Percentiles rank a stretch among this genome's conserved stretches.
phyloP scores from a whole-genome alignment of 2,888 invertebrate species.

The Cyaniris semiargus region DNA sequence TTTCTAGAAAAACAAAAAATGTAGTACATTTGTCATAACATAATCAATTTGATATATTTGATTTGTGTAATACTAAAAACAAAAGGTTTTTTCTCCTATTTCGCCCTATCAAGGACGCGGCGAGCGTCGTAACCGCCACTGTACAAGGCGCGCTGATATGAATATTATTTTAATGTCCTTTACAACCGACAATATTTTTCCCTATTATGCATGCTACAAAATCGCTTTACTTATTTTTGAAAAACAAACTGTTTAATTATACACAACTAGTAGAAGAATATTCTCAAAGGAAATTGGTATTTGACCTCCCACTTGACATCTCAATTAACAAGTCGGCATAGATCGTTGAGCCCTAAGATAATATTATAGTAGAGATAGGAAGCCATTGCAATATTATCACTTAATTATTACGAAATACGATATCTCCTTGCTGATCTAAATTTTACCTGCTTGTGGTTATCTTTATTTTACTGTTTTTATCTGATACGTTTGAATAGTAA shows the following conservation, averaged over 20 bases:
- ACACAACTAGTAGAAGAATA: conserved; percentile 71
- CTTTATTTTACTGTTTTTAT: no score
- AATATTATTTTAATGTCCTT: no score
- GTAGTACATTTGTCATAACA: no score
- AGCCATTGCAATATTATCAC: not conserved
- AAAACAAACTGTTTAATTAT: conserved; percentile 38
- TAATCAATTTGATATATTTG: no score
- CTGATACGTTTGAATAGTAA: no score
- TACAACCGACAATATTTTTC: not conserved
- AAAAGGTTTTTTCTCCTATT: no score
- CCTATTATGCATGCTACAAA: not conserved
- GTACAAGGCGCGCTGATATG: no score
- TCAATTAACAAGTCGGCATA: conserved; percentile 53
- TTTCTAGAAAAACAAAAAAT: no score
- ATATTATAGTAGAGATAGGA: conserved; percentile 1
- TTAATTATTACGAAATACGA: not conserved
- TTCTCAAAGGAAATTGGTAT: conserved; percentile 76
- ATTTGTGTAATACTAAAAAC: no score
- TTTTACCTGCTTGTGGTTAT: not conserved
- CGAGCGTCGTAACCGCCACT: no score
- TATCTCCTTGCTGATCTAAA: not conserved
- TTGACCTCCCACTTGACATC: conserved; percentile 73
- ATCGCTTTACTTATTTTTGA: not conserved
- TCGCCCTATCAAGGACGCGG: no score
- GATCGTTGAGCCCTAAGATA: conserved; percentile 27